Base-by-base conservation (phyloP, 2,888 invertebrate species). In the Trachelus iudaicus region DNA sequence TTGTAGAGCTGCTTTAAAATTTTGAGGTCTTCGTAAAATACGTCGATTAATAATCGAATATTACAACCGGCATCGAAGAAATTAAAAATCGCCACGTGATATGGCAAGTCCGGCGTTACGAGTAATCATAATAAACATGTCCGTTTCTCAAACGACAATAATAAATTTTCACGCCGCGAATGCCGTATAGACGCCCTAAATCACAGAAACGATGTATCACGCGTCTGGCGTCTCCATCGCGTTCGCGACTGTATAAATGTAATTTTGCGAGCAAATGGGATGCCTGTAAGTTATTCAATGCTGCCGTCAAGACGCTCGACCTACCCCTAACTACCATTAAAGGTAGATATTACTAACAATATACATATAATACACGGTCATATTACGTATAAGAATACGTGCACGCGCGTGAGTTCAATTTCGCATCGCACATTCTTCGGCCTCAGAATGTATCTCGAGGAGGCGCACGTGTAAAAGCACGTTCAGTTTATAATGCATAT, bases 151-250 rank as follows among this genome's bases (percentile, higher is more conserved):
- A 84, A 83, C 80, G 87, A 84, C 83, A 81, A 81, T 83, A 85
- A 86, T 86, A 84, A 86, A 87, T 87, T 83, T 79, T 75, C 77
- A 77, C 77, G 78, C 73, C 79, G 78, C 82, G 81, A 81, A 83
- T 34, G 0, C 71, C 31, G 71, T 34, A 34, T 83, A 71, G 71
- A 79, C 79, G 77, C 79, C 79, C 81, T 84, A 84, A 86, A 84
- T 85, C 85, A 83, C 80, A 75, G 81, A 79, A 80, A 82, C 86
- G 85, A 85, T 84, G 83, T 81, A 82, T 86, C 83, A 85, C 79
- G 79, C 69, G 73, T 56, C 74, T 73, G 34, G 77, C 78, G 73
- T 75, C 79, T 76, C 79, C 81, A 78, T 77, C 74, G 77, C 80
- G 76, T 80, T 77, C 79, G 68, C 79, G 75, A 76, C 76, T 71